Base-by-base conservation (phyloP, 1,140 invertebrate genomes). In the Brachionus rubens region DNA sequence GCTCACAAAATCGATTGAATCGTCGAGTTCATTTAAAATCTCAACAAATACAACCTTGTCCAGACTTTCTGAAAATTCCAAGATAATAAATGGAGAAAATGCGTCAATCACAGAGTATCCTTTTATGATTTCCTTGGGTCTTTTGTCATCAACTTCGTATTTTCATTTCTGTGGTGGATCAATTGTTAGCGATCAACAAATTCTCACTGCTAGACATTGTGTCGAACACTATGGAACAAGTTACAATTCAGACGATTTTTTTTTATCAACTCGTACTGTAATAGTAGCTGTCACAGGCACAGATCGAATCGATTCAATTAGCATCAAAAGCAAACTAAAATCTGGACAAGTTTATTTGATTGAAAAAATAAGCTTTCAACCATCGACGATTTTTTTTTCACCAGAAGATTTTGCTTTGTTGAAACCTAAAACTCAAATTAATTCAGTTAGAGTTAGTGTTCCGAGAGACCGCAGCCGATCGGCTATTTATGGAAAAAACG, bases 161-260 rank as follows among this genome's bases (percentile, higher is more conserved):
- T 52, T 24, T 10, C 48, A 52, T 21, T 10, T 52, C 1, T 52
- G 48, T 26, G 48, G 48, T 5, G 48, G 48, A 52, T 52, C 48
- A 16, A 52, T 52, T 9, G 48, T 52, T 19, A 52, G 21, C 26
- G 16, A 52, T 21, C 16, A 24, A 52, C 21, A 52, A 52, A 52
- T 52, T 24, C 21, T 52, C 12, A 52, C 48, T 24, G 48, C 48
- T 21, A 52, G 26, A 52, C 48, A 52, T 52, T 52, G 48, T 52
- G 48, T 52, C 26, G 4, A 52, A 52, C 21, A n/a, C 16, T 52
- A 24, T 19, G 12, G 16, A 1, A 52, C 48, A 24, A 26, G 14
- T 26, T 52, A 52, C 16, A 24, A 52, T 52, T 19, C 48, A n/a
- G n/a, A 52, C 48, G 19, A 24, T 24, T 24, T 14, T 52, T 52